These are phyloP conservation scores for Bombus haemorrhoidalis DNA, from an alignment of 1,140 invertebrate species.

Conservation along the genomic window DNA sequence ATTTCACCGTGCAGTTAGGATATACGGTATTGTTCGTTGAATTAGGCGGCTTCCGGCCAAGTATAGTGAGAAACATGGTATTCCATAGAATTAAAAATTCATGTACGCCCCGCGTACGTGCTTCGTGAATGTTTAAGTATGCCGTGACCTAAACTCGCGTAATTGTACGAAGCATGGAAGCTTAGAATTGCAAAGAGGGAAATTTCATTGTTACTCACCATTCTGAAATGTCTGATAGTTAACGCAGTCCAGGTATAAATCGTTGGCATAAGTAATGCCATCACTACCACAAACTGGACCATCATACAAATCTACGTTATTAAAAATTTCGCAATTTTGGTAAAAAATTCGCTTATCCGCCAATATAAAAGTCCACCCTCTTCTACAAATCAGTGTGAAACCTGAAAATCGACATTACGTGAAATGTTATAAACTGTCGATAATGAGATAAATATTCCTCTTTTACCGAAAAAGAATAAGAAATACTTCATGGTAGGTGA, in stretches of 20 bases:
- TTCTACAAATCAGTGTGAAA: not conserved
- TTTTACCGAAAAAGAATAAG: not conserved
- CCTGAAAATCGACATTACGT: not conserved
- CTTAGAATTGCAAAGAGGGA: not conserved
- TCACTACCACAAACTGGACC: constrained; percentile 65
- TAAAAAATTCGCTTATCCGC: constrained; percentile 31
- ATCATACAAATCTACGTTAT: constrained; percentile 43
- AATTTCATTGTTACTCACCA: constrained; percentile 26
- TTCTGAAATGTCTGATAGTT: constrained; percentile 55
- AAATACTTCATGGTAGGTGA: not conserved
- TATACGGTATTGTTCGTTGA: not conserved
- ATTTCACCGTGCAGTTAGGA: not conserved
- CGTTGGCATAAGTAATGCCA: constrained; percentile 67
- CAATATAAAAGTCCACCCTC: not conserved
- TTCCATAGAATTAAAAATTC: not conserved
- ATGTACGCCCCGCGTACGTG: not conserved
- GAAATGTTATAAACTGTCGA: not conserved
- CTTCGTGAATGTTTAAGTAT: not conserved
- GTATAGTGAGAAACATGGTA: not conserved
- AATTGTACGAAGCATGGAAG: not conserved
- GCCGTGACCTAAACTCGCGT: not conserved
- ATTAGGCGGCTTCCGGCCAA: not conserved
- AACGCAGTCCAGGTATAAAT: constrained; percentile 65
- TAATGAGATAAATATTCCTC: not conserved
- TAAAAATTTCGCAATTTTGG: constrained; percentile 48